Conservation (phyloP, 2,888 invertebrate species). For the Epistrophe eligans region DNA sequence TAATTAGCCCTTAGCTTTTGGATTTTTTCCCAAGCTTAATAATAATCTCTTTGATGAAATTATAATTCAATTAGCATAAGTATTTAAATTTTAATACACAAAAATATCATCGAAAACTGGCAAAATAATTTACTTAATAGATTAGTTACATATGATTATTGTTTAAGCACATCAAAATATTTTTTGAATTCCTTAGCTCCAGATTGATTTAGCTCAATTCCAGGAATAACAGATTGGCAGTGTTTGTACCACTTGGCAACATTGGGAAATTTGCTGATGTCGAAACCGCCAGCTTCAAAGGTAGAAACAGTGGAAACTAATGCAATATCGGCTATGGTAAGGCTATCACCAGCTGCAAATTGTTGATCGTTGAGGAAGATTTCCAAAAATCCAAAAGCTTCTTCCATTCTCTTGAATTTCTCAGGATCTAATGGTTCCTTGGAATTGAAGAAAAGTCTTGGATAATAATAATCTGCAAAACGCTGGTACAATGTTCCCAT, state of each 20-base stretch:
- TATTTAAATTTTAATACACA: too few relatives aligned
- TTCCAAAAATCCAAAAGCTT: constrained; percentile 88
- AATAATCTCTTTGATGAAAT: too few relatives aligned
- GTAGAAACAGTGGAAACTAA: constrained; percentile 89
- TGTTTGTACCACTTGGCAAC: constrained; percentile 87
- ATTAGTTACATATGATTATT: not conserved
- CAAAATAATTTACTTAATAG: not conserved
- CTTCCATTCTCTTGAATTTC: constrained; percentile 88
- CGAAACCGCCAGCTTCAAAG: constrained; percentile 88
- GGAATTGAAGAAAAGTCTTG: constrained; percentile 85
- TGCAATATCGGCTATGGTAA: constrained; percentile 92
- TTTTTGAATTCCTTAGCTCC: constrained; percentile 86
- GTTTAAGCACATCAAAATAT: constrained; percentile 76
- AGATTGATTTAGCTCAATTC: constrained; percentile 86
- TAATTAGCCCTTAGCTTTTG: too few relatives aligned
- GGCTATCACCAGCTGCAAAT: constrained; percentile 89
- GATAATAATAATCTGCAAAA: constrained; percentile 89
- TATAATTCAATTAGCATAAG: too few relatives aligned
- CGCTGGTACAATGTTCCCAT: constrained; percentile 89
- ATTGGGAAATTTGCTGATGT: constrained; percentile 89
- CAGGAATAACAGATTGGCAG: constrained; percentile 86
- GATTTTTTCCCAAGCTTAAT: too few relatives aligned
- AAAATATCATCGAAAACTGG: too few relatives aligned
- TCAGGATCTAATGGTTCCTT: constrained; percentile 87
- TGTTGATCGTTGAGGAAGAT: constrained; percentile 89